Conservation (phyloP, 2,888 invertebrate species). For the Proisotoma minuta region DNA sequence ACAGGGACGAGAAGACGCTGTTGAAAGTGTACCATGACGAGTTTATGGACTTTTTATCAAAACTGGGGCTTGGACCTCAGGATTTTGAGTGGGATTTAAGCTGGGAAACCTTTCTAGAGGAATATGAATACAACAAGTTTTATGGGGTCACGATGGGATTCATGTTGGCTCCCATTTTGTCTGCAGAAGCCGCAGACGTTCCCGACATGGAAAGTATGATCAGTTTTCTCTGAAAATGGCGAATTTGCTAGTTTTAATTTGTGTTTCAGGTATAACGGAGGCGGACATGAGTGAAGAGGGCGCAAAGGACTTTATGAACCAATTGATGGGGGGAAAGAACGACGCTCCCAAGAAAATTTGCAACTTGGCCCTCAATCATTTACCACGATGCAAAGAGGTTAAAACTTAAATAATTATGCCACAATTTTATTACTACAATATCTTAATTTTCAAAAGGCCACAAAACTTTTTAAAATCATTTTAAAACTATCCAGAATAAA, state of each 20-base stretch:
- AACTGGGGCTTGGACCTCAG: constrained; percentile 28
- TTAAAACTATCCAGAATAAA: no score
- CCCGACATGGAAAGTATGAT: constrained; percentile 41
- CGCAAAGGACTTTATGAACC: constrained; percentile 4
- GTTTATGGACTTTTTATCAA: constrained; percentile 27
- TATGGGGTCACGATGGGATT: constrained; percentile 37
- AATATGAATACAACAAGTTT: constrained; percentile 25
- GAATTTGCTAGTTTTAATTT: no score
- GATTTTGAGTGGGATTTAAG: constrained; percentile 21
- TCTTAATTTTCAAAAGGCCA: no score
- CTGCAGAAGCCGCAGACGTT: constrained; percentile 27
- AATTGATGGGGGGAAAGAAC: not conserved
- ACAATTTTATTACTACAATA: no score
- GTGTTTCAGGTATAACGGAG: not conserved
- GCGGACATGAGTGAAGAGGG: not conserved
- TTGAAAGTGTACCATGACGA: constrained; percentile 36
- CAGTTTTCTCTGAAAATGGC: not conserved
- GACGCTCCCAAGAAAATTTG: not conserved
- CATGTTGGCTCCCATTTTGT: constrained; percentile 32
- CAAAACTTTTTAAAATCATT: no score
- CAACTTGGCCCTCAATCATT: constrained; percentile 1
- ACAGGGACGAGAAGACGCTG: constrained; percentile 32
- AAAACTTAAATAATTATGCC: no score
- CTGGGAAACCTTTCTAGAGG: constrained; percentile 31
- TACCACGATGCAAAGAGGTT: not conserved